Conservation (phyloP, 2,113 vertebrate genomes). For the Chaenocephalus aceratus region DNA sequence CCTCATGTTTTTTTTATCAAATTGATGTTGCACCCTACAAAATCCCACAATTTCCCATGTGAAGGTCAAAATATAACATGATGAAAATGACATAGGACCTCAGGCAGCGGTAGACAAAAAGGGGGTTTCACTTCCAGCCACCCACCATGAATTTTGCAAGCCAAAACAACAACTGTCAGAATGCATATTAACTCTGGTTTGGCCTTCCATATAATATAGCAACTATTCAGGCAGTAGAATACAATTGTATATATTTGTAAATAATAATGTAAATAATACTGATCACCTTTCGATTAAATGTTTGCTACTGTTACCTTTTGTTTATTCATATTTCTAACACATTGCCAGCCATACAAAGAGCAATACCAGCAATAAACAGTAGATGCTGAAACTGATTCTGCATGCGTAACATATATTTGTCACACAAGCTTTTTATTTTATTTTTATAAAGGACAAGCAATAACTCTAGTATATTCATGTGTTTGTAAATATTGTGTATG, state of each 20-base stretch:
- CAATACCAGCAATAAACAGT: background rate
- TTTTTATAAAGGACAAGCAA: background rate
- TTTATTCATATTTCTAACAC: slow-evolving; percentile 22
- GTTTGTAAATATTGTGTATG: slow-evolving; percentile 76
- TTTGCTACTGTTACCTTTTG: slow-evolving; percentile 33
- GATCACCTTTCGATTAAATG: slow-evolving; percentile 20
- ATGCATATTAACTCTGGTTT: background rate
- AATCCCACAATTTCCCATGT: slow-evolving; percentile 4
- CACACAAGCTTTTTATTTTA: slow-evolving; percentile 24
- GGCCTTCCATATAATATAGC: background rate
- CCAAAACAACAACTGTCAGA: no score
- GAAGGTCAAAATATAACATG: slow-evolving; percentile 31
- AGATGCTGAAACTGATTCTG: slow-evolving; percentile 23
- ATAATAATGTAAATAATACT: slow-evolving; percentile 68
- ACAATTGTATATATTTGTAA: slow-evolving; percentile 70
- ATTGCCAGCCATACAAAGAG: slow-evolving; percentile 1
- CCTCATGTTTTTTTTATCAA: slow-evolving; percentile 25
- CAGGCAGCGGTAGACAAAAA: no score
- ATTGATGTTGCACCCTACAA: slow-evolving; percentile 10
- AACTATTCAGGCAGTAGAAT: slow-evolving; percentile 29
- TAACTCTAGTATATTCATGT: slow-evolving; percentile 43
- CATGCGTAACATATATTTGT: slow-evolving; percentile 31
- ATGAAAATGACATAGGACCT: background rate
- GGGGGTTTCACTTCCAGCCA: no score
- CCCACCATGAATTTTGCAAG: no score